These are phyloP conservation scores for Myotis findleyi DNA, from an alignment of 2,797 vertebrate genomes.

Conservation along the genomic window DNA sequence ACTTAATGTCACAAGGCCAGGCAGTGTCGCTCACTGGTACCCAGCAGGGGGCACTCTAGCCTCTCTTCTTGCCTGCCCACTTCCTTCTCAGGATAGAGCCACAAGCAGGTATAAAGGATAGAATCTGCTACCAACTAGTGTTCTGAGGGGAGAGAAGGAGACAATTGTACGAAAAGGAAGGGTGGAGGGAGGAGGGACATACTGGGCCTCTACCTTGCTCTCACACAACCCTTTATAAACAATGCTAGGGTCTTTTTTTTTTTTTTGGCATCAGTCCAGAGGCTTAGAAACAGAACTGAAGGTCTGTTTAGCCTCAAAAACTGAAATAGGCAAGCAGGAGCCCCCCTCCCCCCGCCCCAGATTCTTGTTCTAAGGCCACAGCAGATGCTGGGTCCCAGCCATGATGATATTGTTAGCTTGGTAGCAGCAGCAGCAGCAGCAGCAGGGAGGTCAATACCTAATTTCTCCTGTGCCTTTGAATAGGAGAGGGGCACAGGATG, in stretches of 20 bases:
- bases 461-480: not conserved
- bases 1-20: not conserved
- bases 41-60: not conserved
- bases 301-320: not conserved
- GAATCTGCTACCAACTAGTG: not conserved
- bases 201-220: not conserved
- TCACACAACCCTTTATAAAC: not conserved
- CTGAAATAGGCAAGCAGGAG: not conserved
- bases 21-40: not conserved
- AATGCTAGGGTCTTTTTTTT: not conserved
- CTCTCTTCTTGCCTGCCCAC: not conserved
- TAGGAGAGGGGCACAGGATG: not conserved
- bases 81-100: not conserved
- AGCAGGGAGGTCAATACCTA: not conserved
- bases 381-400: not conserved
- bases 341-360: not conserved
- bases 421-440: not conserved
- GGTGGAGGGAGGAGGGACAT: not conserved
- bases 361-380: not conserved
- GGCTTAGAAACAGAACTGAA: not conserved
- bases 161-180: not conserved
- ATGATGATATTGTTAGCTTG: not conserved
- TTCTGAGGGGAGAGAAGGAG: not conserved
- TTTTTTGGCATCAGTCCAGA: not conserved
- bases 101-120: not conserved